These are phyloP conservation scores for Trogon melanurus DNA, from an alignment of 2,113 vertebrate genomes.

Conservation along the genomic window DNA sequence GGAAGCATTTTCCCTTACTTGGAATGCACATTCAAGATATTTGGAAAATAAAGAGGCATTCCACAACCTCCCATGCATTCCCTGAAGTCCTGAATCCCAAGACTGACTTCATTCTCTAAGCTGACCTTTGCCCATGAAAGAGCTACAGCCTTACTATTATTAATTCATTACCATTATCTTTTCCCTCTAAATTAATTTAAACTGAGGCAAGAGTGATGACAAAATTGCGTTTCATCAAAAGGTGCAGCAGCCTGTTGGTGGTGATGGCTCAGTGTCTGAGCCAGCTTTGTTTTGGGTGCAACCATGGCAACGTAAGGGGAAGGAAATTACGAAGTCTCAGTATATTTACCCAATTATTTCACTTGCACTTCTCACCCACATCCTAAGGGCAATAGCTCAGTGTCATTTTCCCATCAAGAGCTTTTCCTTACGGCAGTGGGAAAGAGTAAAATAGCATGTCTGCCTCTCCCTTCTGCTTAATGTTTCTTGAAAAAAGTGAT, in stretches of 20 bases:
- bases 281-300: conserved; percentile 38
- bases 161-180: neutral
- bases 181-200: neutral
- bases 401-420: conserved; percentile 16
- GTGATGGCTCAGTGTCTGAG: neutral
- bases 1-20: conserved; percentile 12
- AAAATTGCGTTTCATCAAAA: neutral
- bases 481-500: neutral
- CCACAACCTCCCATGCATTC: conserved; percentile 6
- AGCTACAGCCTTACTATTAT: neutral
- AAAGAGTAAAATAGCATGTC: conserved; percentile 3
- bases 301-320: conserved; percentile 31
- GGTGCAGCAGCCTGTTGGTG: neutral
- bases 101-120: neutral
- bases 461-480: neutral
- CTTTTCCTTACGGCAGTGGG: neutral
- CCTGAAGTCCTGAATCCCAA: neutral
- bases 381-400: neutral
- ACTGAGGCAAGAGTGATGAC: neutral
- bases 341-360: conserved; percentile 55
- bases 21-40: neutral
- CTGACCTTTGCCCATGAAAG: neutral
- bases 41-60: conserved; percentile 9
- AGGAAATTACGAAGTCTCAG: conserved; percentile 36
- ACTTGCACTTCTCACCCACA: conserved; percentile 44